Base-by-base conservation (phyloP, 35 echinoderm and acorn worm species). In the Lytechinus pictus region DNA sequence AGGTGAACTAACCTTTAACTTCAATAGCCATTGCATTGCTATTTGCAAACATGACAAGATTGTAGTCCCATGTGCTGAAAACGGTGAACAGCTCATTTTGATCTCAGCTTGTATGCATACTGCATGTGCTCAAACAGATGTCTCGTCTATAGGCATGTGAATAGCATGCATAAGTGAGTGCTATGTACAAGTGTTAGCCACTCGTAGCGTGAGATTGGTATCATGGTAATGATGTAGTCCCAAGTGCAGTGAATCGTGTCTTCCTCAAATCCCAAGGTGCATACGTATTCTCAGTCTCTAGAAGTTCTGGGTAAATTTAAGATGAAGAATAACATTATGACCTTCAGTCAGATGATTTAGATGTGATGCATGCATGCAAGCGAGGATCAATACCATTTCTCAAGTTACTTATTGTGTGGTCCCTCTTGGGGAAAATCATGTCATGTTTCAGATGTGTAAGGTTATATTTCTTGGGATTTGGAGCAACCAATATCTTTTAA, bases 241-340 rank as follows among this genome's bases (percentile, higher is more conserved):
- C 66, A 79, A 24, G 66, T 79, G 66, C 66, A 79, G 66, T 79
- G 66, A 79, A 79, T 79, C 66, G 66, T 79, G 66, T 79, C 66
- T 79, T 79, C 4, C 66, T 16, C 66, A 24, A 79, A 14, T 79
- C 66, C 66, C 21, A 24, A 79, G 14, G 66, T 79, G 66, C 66
- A 79, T 79, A 79, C 16, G 33, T 44, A 79, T 79, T 79, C n/a
- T 79, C 21, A 24, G 66, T 79, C 66, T 7, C 16, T 24, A 24
- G 6, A 79, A 24, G 19, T 24, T 16, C 66, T 79, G 66, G 16
- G n/a, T 7, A 16, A 24, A 24, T 3, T 79, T 79, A 24, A 79
- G 3, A 24, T 7, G 19, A 79, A 24, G n/a, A 24, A 79, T 24
- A 79, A 79, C 66, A 79, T 79, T 79, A 4, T 24, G 66, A 79